phyloP scores from a whole-genome alignment of 2,888 invertebrate species.

The Yponomeuta sedellus region DNA sequence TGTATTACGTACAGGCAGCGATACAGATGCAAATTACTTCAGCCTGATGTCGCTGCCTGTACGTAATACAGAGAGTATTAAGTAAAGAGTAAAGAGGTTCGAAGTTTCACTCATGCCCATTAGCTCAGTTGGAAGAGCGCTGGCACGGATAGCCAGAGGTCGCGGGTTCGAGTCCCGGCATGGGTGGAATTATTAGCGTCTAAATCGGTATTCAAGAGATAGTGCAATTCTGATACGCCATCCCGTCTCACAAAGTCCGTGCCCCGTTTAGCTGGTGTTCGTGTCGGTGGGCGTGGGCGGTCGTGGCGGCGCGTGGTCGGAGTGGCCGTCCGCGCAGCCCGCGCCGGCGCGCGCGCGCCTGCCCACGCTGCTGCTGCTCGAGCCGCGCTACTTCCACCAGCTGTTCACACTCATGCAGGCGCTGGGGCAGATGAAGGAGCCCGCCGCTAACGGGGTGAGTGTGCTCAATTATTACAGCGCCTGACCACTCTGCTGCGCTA shows the following conservation, averaged over 20 bases:
- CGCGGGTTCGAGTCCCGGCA: too few relatives aligned
- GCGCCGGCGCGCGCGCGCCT: slow-evolving; percentile 90
- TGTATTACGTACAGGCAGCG: too few relatives aligned
- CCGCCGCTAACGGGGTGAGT: slow-evolving; percentile 81
- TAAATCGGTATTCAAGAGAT: too few relatives aligned
- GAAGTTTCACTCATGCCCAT: too few relatives aligned
- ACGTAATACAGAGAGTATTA: too few relatives aligned
- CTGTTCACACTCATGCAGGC: slow-evolving; percentile 94
- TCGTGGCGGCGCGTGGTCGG: slow-evolving; percentile 77
- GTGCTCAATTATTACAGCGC: slow-evolving; percentile 42
- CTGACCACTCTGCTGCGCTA: slow-evolving; percentile 91
- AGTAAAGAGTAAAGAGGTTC: too few relatives aligned
- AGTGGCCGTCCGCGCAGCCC: slow-evolving; percentile 91
- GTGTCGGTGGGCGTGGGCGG: slow-evolving; percentile 90
- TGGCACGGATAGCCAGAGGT: too few relatives aligned
- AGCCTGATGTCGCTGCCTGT: too few relatives aligned
- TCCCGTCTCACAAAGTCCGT: not conserved
- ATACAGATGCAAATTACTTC: too few relatives aligned
- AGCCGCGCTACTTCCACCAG: slow-evolving; percentile 93
- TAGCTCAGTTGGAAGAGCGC: too few relatives aligned
- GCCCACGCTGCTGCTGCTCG: slow-evolving; percentile 89
- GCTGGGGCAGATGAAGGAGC: slow-evolving; percentile 89
- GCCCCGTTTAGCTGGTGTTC: slow-evolving; percentile 82
- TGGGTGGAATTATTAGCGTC: too few relatives aligned
- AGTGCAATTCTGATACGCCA: too few relatives aligned